These are phyloP conservation scores for Vanacampus margaritifer DNA, from an alignment of 2,113 vertebrate species.

Conservation along the genomic window DNA sequence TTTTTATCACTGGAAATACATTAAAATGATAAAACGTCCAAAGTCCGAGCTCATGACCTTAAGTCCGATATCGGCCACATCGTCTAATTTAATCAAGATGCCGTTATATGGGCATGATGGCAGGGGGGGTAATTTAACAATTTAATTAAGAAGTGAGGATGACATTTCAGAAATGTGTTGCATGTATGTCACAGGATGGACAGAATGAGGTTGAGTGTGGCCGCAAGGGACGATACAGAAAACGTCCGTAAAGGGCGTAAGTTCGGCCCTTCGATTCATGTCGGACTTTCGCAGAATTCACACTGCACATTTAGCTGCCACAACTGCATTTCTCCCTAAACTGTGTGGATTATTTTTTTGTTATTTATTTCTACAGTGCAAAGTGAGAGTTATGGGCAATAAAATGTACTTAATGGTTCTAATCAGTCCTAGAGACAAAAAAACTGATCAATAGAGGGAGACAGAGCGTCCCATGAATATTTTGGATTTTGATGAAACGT, in stretches of 20 bases:
- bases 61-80: slow-evolving; percentile 8
- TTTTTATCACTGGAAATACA: slow-evolving; percentile 41
- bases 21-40: slow-evolving; percentile 1
- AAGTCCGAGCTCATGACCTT: slow-evolving; percentile 17
- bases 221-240: slow-evolving; percentile 15
- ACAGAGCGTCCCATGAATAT: too few relatives aligned
- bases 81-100: slow-evolving; percentile 12
- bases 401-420: too few relatives aligned
- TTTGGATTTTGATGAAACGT: too few relatives aligned
- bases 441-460: too few relatives aligned
- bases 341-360: too few relatives aligned
- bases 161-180: slow-evolving; percentile 23
- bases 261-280: too few relatives aligned
- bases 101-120: slow-evolving; percentile 17
- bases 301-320: too few relatives aligned
- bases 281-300: too few relatives aligned
- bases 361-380: too few relatives aligned
- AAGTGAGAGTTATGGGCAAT: too few relatives aligned
- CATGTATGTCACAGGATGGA: slow-evolving; percentile 29
- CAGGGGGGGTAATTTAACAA: slow-evolving; percentile 18
- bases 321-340: too few relatives aligned
- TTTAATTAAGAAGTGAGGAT: slow-evolving; percentile 9
- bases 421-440: too few relatives aligned
- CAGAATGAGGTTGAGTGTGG: slow-evolving; percentile 19
- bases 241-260: background rate